phyloP scores from a whole-genome alignment of 2,888 invertebrate genomes.

The Miltochrista miniata region DNA sequence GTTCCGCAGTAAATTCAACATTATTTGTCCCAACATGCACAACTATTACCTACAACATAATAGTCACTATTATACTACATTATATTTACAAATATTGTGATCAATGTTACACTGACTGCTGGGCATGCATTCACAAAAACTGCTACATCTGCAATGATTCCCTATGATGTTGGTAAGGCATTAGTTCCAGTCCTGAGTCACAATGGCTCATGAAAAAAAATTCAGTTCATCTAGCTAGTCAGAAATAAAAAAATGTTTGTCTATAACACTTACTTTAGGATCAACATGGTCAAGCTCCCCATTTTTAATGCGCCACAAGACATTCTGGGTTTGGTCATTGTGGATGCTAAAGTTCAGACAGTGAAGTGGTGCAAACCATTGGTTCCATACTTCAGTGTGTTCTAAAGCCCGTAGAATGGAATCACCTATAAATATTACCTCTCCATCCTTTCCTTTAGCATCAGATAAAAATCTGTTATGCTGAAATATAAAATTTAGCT shows the following conservation, averaged over 20 bases:
- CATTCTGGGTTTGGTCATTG: constrained; percentile 93
- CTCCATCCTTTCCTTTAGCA: constrained; percentile 95
- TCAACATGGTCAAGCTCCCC: constrained; percentile 95
- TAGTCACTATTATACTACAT: not conserved
- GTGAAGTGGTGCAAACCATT: constrained; percentile 95
- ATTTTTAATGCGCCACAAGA: constrained; percentile 94
- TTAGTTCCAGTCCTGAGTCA: not conserved
- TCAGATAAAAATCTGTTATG: constrained; percentile 93
- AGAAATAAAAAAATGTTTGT: too few relatives aligned
- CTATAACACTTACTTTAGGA: constrained; percentile 87
- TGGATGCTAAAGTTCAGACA: constrained; percentile 96
- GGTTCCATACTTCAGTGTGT: constrained; percentile 94
- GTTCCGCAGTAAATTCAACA: constrained; percentile 89
- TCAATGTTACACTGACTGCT: not conserved
- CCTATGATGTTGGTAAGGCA: not conserved
- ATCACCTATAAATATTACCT: constrained; percentile 96
- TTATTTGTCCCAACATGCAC: constrained; percentile 96
- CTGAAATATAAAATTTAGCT: constrained; percentile 75
- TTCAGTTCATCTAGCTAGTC: not conserved
- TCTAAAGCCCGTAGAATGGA: constrained; percentile 92
- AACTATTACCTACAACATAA: constrained; percentile 88
- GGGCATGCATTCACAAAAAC: not conserved
- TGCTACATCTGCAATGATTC: not conserved
- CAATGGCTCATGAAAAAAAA: too few relatives aligned
- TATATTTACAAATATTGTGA: not conserved